These are phyloP conservation scores for Catalaphyllia jardinei DNA, from an alignment of 64 coral and sea anemone genomes.

Conservation along the genomic window DNA sequence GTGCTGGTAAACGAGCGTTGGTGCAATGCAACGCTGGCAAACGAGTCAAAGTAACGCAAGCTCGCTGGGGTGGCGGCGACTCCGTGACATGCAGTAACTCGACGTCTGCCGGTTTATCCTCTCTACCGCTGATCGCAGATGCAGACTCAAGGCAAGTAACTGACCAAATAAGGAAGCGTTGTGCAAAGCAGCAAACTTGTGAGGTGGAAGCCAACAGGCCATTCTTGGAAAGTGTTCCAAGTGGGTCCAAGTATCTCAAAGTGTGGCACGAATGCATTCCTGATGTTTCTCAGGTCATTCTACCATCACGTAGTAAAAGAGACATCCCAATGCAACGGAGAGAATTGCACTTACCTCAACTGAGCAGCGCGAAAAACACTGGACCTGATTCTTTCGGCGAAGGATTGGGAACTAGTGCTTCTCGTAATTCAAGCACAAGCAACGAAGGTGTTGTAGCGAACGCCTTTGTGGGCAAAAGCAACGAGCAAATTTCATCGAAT, in stretches of 20 bases:
- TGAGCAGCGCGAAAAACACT: neutral
- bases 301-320: slow-evolving; percentile 24
- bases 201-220: slow-evolving; percentile 17
- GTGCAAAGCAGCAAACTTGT: slow-evolving; percentile 46
- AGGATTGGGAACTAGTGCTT: neutral
- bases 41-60: slow-evolving; percentile 64
- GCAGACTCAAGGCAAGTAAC: slow-evolving; percentile 9
- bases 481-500: slow-evolving; percentile 33
- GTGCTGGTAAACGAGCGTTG: slow-evolving; percentile 48
- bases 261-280: slow-evolving; percentile 82
- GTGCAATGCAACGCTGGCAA: slow-evolving; percentile 42
- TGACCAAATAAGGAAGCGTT: slow-evolving; percentile 46
- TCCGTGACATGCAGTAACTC: slow-evolving; percentile 33
- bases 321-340: slow-evolving; percentile 16
- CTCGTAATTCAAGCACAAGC: neutral
- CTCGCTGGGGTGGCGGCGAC: slow-evolving; percentile 54
- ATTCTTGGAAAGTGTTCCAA: slow-evolving; percentile 26
- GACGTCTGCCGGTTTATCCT: neutral
- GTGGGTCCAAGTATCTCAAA: slow-evolving; percentile 52
- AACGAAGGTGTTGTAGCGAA: neutral
- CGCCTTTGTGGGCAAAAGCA: slow-evolving; percentile 19
- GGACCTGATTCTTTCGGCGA: neutral
- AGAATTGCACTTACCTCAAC: slow-evolving; percentile 7
- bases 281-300: slow-evolving; percentile 26
- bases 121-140: neutral